Evolutionary conservation across 2,113 vertebrate species (phyloP).

Genomic region (Platycercus adscitus): DNA sequence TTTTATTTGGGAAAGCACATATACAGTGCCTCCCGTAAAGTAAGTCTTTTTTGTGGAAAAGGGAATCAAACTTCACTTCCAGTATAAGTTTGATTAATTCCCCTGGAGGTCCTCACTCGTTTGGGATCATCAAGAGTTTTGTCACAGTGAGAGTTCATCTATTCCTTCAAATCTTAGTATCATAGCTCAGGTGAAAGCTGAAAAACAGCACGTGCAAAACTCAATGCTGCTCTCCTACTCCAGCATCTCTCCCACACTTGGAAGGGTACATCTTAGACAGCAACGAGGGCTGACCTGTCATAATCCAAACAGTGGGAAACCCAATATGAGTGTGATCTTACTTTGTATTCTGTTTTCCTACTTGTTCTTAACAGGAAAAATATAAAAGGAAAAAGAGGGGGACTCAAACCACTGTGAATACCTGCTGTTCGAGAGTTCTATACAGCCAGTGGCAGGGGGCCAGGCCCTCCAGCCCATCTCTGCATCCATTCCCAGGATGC

Average conservation of each 20-base stretch:
- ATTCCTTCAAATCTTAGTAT: background rate
- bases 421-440: background rate
- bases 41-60: background rate
- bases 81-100: background rate
- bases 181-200: rapidly evolving
- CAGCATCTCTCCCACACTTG: background rate
- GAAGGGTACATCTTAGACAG: background rate
- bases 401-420: background rate
- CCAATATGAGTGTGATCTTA: rapidly evolving
- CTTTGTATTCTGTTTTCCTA: background rate
- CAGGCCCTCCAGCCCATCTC: background rate
- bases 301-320: rapidly evolving
- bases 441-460: background rate
- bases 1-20: background rate
- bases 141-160: rapidly evolving
- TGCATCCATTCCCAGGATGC: rapidly evolving
- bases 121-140: background rate
- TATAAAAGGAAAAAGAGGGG: background rate
- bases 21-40: background rate
- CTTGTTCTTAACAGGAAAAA: background rate
- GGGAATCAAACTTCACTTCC: background rate
- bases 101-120: background rate
- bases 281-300: background rate
- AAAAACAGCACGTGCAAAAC: background rate
- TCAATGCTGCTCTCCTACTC: background rate